These are phyloP conservation scores for Tupaia chinensis DNA, from an alignment of 2,113 vertebrate genomes.

Conservation along the genomic window DNA sequence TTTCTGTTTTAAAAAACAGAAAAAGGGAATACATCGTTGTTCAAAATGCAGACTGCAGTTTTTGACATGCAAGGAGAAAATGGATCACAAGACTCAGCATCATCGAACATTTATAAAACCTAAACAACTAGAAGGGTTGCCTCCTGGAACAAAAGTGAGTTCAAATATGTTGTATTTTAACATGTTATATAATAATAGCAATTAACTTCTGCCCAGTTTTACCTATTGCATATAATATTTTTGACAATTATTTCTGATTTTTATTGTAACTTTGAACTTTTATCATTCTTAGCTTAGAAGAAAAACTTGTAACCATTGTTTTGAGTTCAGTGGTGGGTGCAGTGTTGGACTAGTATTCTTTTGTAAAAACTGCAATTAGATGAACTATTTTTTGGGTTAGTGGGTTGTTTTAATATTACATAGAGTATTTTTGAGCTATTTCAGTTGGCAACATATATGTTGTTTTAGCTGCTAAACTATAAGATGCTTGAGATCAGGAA, in stretches of 20 bases:
- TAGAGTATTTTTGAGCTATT: conserved; percentile 39
- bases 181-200: conserved; percentile 50
- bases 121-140: conserved; percentile 95
- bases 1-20: conserved; percentile 86
- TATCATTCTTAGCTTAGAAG: neutral
- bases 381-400: neutral
- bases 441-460: neutral
- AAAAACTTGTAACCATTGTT: neutral
- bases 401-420: conserved; percentile 39
- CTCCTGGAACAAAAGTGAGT: conserved; percentile 97
- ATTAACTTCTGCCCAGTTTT: conserved; percentile 40
- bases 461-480: conserved; percentile 1
- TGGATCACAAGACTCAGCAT: conserved; percentile 95
- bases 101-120: conserved; percentile 97
- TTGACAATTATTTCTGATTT: conserved; percentile 23
- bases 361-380: conserved; percentile 41
- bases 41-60: conserved; percentile 98
- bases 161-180: conserved; percentile 41
- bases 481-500: conserved; percentile 43
- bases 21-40: conserved; percentile 97
- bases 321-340: neutral
- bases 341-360: conserved; percentile 30
- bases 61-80: conserved; percentile 96
- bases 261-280: conserved; percentile 56
- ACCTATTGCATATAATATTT: conserved; percentile 24